A percentile compares a stretch with the other conserved stretches of the same genome.
These are phyloP conservation scores for Limnephilus rhombicus DNA, from an alignment of 2,888 invertebrate species.

Conservation along the genomic window DNA sequence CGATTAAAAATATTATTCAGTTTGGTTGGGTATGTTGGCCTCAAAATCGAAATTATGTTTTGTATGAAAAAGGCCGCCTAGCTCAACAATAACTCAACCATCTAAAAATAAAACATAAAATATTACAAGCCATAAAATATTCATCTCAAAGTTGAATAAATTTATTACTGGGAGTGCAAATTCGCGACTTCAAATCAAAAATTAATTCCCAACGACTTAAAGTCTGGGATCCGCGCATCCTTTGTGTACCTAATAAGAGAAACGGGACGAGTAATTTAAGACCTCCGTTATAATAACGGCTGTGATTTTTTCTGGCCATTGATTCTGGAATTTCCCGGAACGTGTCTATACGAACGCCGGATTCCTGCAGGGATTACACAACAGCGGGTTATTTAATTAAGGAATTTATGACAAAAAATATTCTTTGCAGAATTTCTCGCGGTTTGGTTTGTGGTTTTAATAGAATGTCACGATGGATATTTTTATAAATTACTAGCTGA, in stretches of 20 bases:
- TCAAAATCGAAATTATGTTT: too few species aligned
- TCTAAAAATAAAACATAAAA: too few species aligned
- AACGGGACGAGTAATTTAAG: conserved; percentile 50
- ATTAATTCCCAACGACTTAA: background rate
- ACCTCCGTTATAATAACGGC: conserved; percentile 38
- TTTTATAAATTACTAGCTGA: too few species aligned
- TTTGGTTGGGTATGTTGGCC: too few species aligned
- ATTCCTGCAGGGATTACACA: background rate
- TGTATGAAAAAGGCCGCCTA: background rate
- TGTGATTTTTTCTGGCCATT: conserved; percentile 48
- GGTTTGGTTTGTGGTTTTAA: background rate
- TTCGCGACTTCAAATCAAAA: background rate
- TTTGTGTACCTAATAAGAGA: conserved; percentile 5
- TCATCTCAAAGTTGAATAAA: background rate
- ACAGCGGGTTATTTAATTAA: background rate
- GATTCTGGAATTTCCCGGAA: conserved; percentile 53
- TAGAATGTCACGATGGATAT: background rate
- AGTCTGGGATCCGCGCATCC: background rate
- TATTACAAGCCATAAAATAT: background rate
- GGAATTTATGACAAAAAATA: background rate
- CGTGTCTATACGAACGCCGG: background rate
- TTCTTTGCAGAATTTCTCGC: background rate
- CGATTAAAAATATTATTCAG: too few species aligned
- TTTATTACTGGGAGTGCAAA: background rate
- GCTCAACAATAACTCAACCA: background rate